Conservation (phyloP, 2,113 vertebrate genomes). For the Sphaerodactylus townsendi region DNA sequence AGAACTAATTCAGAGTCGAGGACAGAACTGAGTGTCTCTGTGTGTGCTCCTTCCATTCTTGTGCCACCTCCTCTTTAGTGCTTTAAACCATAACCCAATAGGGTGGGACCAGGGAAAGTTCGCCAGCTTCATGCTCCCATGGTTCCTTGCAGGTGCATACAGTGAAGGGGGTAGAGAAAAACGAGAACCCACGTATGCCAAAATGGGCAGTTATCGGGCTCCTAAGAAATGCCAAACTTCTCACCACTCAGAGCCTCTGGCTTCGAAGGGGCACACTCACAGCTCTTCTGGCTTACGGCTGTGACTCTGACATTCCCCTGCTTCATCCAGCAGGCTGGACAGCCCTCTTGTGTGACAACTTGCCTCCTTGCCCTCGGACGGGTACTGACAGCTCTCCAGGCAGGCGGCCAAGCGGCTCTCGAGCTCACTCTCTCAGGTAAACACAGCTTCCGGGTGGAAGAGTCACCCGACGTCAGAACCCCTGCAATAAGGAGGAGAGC, state of each 20-base stretch:
- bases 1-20: too few relatives aligned
- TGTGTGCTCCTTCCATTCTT: too few relatives aligned
- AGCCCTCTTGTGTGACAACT: neutral
- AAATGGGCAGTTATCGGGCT: too few relatives aligned
- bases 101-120: neutral
- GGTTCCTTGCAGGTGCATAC: neutral
- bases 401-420: neutral
- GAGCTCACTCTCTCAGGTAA: conserved; percentile 51
- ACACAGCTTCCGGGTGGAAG: conserved; percentile 80
- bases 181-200: neutral
- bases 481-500: neutral
- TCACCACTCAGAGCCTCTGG: neutral
- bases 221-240: neutral
- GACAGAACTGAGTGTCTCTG: too few relatives aligned
- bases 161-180: neutral
- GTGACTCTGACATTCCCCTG: neutral
- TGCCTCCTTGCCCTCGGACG: neutral
- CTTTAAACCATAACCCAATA: neutral
- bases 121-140: neutral
- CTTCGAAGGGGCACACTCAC: neutral
- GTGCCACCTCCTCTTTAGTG: too few relatives aligned
- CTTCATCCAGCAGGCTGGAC: accelerated
- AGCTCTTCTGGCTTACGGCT: neutral
- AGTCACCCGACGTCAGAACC: conserved; percentile 78
- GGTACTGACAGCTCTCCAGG: neutral